Percentiles rank a stretch among this genome's conserved stretches.
Conservation (phyloP, 2,797 vertebrate species). For the Sebastes itinus region DNA sequence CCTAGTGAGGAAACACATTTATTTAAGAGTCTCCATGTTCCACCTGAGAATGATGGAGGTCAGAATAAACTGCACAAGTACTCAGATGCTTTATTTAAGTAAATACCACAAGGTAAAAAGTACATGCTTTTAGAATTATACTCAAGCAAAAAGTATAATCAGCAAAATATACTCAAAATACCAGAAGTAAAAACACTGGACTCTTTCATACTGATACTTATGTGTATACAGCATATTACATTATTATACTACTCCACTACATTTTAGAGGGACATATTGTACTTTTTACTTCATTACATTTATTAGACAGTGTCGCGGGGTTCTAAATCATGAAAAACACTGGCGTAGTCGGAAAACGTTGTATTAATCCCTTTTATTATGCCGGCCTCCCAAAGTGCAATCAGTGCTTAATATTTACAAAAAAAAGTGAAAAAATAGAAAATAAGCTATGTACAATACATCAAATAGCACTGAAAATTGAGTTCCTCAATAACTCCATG, state of each 20-base stretch:
- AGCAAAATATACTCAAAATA: neutral
- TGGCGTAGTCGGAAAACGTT: too few species aligned
- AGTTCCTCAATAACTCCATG: too few species aligned
- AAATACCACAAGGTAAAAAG: neutral
- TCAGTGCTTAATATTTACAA: too few species aligned
- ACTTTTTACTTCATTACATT: neutral
- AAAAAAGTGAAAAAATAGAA: too few species aligned
- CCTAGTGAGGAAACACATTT: conserved; percentile 48
- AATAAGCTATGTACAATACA: too few species aligned
- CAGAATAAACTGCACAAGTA: neutral
- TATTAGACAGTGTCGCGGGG: neutral
- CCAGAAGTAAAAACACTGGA: neutral
- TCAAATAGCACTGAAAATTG: too few species aligned
- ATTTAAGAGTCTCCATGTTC: neutral
- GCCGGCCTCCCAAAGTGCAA: too few species aligned
- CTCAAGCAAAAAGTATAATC: neutral
- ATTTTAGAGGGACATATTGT: neutral
- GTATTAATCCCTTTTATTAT: too few species aligned
- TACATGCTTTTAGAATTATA: neutral
- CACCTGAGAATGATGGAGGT: neutral
- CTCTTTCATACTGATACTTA: neutral
- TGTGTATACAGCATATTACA: too few species aligned
- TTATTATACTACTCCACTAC: neutral
- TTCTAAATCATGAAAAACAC: too few species aligned
- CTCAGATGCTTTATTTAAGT: neutral